These are phyloP conservation scores for Nothobranchius kuhntae DNA, from an alignment of 2,113 vertebrate species.

Conservation along the genomic window DNA sequence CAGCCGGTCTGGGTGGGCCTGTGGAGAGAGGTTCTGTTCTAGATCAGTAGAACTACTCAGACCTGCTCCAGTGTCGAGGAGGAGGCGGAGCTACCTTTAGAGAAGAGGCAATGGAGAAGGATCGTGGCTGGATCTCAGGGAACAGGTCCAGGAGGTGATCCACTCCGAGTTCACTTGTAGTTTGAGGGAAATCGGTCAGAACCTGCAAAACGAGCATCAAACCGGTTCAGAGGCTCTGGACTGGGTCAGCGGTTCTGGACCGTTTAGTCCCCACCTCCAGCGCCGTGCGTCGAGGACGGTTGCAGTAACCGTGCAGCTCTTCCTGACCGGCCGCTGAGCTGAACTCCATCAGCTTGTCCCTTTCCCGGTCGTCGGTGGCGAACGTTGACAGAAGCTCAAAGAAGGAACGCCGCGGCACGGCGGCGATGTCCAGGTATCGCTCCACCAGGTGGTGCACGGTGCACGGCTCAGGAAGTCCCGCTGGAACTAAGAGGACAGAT, in stretches of 20 bases:
- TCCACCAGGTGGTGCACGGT: constrained; percentile 81
- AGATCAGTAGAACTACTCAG: neutral
- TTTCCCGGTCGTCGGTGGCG: constrained; percentile 81
- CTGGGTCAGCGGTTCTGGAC: no score
- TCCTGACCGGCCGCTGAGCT: constrained; percentile 87
- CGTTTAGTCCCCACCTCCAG: constrained; percentile 80
- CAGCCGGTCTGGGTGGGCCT: constrained; percentile 83
- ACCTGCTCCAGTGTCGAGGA: neutral
- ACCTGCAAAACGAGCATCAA: constrained; percentile 72
- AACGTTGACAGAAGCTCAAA: constrained; percentile 86
- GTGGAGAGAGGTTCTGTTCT: neutral
- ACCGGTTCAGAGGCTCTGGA: no score
- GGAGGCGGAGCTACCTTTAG: constrained; percentile 76
- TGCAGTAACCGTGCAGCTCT: constrained; percentile 88
- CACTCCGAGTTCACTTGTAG: constrained; percentile 76
- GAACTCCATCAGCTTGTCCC: constrained; percentile 89
- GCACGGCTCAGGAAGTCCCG: constrained; percentile 85
- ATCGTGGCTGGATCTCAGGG: constrained; percentile 88
- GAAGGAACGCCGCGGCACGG: constrained; percentile 91
- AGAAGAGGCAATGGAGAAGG: constrained; percentile 95
- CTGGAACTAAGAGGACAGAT: constrained; percentile 56
- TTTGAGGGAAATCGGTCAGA: constrained; percentile 89
- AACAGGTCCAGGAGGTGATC: constrained; percentile 91
- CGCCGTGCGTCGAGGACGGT: constrained; percentile 84
- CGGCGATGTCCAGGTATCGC: constrained; percentile 85